Evolutionary conservation across 2,888 invertebrate species (phyloP), one percentile per base, ranked within the genome.

Genomic region (Autographa pulchrina): DNA sequence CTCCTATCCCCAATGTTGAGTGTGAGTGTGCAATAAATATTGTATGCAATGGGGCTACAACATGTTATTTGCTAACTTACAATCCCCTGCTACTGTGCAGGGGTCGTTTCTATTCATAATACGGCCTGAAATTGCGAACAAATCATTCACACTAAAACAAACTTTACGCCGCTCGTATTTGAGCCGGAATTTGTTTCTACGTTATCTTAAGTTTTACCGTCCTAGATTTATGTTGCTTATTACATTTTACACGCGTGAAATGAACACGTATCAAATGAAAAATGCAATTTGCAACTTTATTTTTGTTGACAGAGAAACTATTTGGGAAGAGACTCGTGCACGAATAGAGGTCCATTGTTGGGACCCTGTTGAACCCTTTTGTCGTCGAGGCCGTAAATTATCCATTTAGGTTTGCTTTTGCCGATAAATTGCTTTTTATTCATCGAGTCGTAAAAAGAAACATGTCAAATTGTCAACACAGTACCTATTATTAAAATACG

Each of bases 191-290:
- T 83, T 72, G 67, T 84, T 77, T 72, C 65, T 52, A 35, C 67
- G 32, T 62, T 52, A 59, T 69, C 75, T 80, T 76, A 77, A 76
- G 76, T 80, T 85, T 85, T 84, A 84, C 81, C 86, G 86, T 91
- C 88, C 87, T 89, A 90, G 91, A 95, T 94, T 94, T 94, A 94
- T 93, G 89, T 90, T 90, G 90, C 93, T 94, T 94, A 94, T 94
- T 93, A 94, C 91, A 93, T 94, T 94, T 93, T 93, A 92, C 90
- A 91, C 92, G 92, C 93, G 92, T 92, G 93, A 93, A 94, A 93
- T 93, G 91, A 93, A 90, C 91, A 90, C 85, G 89, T 86, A 84
- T 85, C 75, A 88, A 87, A 87, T 85, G 85, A 88, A 85, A 88
- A 90, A 91, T 88, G 89, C 91, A 87, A 94, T 93, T 92, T 88